phyloP scores from a whole-genome alignment of 2,888 invertebrate species.

The Zootermopsis nevadensis region DNA sequence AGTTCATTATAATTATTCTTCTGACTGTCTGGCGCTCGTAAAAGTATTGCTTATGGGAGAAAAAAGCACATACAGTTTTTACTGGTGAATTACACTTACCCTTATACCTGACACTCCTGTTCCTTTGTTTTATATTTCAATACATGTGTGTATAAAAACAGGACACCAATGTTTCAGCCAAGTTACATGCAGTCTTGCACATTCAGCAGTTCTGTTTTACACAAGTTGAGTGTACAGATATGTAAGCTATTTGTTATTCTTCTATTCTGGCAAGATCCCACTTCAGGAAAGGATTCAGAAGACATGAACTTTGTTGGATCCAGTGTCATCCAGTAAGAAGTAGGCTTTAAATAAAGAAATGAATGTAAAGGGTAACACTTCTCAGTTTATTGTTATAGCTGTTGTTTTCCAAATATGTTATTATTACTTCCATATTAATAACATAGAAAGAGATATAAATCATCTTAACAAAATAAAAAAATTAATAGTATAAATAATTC shows the following conservation, averaged over 20 bases:
- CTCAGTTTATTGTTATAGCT: no score
- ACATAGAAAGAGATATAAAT: no score
- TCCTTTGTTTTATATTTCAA: not conserved
- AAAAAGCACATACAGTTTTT: no score
- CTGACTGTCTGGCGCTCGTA: no score
- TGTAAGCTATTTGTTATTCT: not conserved
- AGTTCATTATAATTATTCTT: no score
- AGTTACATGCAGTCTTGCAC: not conserved
- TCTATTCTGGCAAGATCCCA: not conserved
- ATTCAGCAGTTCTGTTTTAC: not conserved
- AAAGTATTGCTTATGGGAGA: no score
- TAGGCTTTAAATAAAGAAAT: not conserved
- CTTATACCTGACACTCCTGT: not conserved
- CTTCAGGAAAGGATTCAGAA: not conserved
- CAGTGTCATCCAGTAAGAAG: not conserved
- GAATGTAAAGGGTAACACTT: not conserved
- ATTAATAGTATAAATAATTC: no score
- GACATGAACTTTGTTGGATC: not conserved
- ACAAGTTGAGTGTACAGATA: not conserved
- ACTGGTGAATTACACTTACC: not conserved
- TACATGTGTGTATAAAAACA: not conserved
- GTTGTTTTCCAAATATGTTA: no score
- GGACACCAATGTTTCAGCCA: not conserved
- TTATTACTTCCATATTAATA: no score
- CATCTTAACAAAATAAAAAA: no score